Evolutionary conservation across 2,888 invertebrate genomes (phyloP).

Genomic region (Hydroisotoma schaefferi): DNA sequence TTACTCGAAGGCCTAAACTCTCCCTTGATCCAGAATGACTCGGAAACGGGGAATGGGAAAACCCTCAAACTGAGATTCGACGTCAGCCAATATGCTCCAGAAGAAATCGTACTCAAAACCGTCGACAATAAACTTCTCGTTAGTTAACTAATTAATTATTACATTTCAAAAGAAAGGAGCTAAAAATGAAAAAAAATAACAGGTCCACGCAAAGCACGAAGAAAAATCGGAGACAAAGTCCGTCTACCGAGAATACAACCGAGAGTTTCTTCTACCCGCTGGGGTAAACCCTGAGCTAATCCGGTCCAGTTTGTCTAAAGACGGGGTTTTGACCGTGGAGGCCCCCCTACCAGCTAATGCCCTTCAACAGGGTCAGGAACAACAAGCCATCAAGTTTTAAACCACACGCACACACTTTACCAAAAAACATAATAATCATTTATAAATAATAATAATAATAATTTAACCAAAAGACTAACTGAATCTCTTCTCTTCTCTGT

Average conservation of each 20-base stretch:
- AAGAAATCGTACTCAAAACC: slow-evolving; percentile 97
- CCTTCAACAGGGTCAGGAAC: slow-evolving; percentile 20
- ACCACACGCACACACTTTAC: too few relatives aligned
- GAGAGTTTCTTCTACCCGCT: slow-evolving; percentile 93
- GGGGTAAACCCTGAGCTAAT: slow-evolving; percentile 95
- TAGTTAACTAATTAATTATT: too few relatives aligned
- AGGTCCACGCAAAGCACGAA: slow-evolving; percentile 96
- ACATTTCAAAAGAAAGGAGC: too few relatives aligned
- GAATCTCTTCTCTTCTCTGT: too few relatives aligned
- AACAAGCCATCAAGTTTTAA: slow-evolving; percentile 22
- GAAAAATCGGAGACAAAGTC: slow-evolving; percentile 95
- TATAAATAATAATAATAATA: too few relatives aligned
- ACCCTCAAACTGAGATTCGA: slow-evolving; percentile 93
- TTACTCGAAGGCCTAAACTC: slow-evolving; percentile 85
- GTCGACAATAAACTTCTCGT: slow-evolving; percentile 90
- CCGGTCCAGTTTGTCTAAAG: slow-evolving; percentile 84
- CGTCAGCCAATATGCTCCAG: slow-evolving; percentile 90
- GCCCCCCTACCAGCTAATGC: slow-evolving; percentile 73
- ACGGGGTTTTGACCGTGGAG: slow-evolving; percentile 93
- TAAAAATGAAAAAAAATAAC: too few relatives aligned
- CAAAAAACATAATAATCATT: too few relatives aligned
- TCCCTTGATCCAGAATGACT: slow-evolving; percentile 85
- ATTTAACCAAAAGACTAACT: too few relatives aligned
- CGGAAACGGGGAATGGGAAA: slow-evolving; percentile 71
- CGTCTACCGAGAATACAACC: slow-evolving; percentile 96